These are phyloP conservation scores for Pachliopta kotzebuea DNA, from an alignment of 2,888 invertebrate species.

Conservation along the genomic window DNA sequence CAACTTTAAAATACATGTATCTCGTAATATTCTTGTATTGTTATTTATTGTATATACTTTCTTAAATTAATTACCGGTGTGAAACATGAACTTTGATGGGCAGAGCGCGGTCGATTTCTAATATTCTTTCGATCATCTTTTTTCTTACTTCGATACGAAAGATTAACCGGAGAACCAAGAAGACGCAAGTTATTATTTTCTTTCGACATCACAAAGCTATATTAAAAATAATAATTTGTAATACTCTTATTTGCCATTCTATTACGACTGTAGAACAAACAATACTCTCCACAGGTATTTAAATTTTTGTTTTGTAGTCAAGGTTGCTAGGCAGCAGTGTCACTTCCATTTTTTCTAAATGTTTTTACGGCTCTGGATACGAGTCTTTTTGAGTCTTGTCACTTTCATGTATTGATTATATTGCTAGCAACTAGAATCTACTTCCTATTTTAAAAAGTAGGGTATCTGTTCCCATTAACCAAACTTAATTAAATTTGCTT, in stretches of 20 bases:
- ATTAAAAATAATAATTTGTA: neutral
- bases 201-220: constrained; percentile 63
- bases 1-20: neutral
- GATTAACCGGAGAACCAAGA: constrained; percentile 70
- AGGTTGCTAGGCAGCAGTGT: constrained; percentile 52
- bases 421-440: neutral
- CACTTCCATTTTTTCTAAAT: neutral
- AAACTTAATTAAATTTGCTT: neutral
- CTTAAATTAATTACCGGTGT: constrained; percentile 52
- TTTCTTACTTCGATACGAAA: constrained; percentile 66
- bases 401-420: too few relatives aligned
- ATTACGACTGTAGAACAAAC: constrained; percentile 4
- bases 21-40: neutral
- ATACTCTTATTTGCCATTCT: neutral
- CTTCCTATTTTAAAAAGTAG: too few relatives aligned
- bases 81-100: constrained; percentile 61
- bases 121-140: constrained; percentile 65
- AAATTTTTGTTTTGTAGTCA: constrained; percentile 45
- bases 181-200: constrained; percentile 68
- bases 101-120: constrained; percentile 66
- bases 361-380: too few relatives aligned
- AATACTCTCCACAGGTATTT: neutral
- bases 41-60: neutral
- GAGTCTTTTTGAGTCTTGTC: too few relatives aligned
- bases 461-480: neutral